Percentiles rank a stretch among this genome's conserved stretches.
These are phyloP conservation scores for Callyntrura sp. DNA, from an alignment of 2,888 invertebrate genomes.

Conservation along the genomic window DNA sequence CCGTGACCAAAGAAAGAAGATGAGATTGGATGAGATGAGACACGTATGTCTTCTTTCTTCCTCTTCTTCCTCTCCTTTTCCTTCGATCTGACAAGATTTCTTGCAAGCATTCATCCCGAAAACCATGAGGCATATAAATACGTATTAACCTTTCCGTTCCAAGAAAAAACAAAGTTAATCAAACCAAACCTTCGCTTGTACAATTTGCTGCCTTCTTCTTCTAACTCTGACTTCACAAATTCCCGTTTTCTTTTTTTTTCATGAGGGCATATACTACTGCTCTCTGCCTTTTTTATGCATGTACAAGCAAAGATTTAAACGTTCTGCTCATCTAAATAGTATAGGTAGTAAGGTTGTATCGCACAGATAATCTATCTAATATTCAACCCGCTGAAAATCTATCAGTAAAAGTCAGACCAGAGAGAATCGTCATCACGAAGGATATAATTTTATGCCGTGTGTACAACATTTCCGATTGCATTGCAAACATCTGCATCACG, in stretches of 20 bases:
- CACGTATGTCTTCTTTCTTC: slow-evolving; percentile 57
- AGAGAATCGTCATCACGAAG: slow-evolving; percentile 35
- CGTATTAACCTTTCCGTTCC: slow-evolving; percentile 77
- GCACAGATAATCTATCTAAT: slow-evolving; percentile 34
- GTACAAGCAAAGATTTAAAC: too few relatives aligned
- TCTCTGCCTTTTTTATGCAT: neutral
- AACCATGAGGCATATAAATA: slow-evolving; percentile 79
- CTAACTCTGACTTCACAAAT: slow-evolving; percentile 36
- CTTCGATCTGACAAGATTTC: slow-evolving; percentile 74
- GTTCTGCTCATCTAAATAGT: neutral
- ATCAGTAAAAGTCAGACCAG: slow-evolving; percentile 14
- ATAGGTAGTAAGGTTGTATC: slow-evolving; percentile 5
- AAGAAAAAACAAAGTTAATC: slow-evolving; percentile 78
- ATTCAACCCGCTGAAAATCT: slow-evolving; percentile 36
- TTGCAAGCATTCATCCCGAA: slow-evolving; percentile 77
- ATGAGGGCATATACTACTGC: neutral
- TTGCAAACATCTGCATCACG: slow-evolving; percentile 68
- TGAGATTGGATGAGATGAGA: slow-evolving; percentile 75
- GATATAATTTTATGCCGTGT: slow-evolving; percentile 57
- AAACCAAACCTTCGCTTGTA: slow-evolving; percentile 66
- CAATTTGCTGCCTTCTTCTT: slow-evolving; percentile 23
- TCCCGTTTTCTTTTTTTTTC: slow-evolving; percentile 29
- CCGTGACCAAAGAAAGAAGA: slow-evolving; percentile 76
- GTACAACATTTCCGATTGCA: slow-evolving; percentile 40
- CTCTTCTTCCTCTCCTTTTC: slow-evolving; percentile 38